Conservation (phyloP, 2,113 vertebrate species). For the Etia nguti region DNA sequence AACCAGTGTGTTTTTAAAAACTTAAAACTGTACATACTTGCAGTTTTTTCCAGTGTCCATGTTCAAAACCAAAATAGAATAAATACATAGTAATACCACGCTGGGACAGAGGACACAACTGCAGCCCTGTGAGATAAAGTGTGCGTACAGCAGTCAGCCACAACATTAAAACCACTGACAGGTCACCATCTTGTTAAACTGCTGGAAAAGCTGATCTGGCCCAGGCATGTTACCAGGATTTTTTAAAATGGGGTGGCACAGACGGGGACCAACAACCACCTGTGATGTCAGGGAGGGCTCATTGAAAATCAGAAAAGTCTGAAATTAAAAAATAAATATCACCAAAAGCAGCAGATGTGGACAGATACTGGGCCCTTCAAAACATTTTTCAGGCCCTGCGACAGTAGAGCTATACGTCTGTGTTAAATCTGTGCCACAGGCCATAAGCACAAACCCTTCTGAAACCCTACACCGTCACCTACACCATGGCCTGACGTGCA, state of each 20-base stretch:
- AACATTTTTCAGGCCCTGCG: not conserved
- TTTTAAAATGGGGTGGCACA: not conserved
- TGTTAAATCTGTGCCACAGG: not conserved
- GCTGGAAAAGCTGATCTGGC: not conserved
- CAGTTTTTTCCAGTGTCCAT: not conserved
- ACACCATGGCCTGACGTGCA: not conserved
- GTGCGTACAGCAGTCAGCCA: not conserved
- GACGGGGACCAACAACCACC: not conserved
- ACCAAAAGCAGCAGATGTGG: not conserved
- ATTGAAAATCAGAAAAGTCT: not conserved
- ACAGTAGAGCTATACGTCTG: not conserved
- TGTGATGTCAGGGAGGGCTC: not conserved
- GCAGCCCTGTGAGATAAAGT: not conserved
- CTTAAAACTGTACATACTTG: not conserved
- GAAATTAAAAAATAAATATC: not conserved
- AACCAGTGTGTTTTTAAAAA: not conserved
- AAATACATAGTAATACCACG: not conserved
- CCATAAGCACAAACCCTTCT: not conserved
- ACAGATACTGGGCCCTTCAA: not conserved
- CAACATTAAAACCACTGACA: not conserved
- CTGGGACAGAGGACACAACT: not conserved
- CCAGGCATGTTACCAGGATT: not conserved
- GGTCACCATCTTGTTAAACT: not conserved
- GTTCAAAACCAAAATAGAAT: not conserved
- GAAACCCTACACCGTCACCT: not conserved